These are phyloP conservation scores for Ethmia dodecea DNA, from an alignment of 2,888 invertebrate genomes.

Conservation along the genomic window DNA sequence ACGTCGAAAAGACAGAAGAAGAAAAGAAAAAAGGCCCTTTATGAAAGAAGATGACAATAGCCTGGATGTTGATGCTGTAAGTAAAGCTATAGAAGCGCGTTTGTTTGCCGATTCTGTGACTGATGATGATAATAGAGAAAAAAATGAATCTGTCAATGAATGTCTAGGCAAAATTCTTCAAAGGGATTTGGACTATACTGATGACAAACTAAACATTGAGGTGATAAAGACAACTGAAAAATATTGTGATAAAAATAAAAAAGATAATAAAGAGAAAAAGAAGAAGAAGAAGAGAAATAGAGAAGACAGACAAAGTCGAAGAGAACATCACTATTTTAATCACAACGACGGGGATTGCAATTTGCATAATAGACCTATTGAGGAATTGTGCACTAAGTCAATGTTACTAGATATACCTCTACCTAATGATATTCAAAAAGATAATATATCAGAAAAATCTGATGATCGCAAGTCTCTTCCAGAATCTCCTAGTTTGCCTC, in stretches of 20 bases:
- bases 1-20: slow-evolving; percentile 80
- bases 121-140: slow-evolving; percentile 60
- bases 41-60: slow-evolving; percentile 85
- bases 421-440: slow-evolving; percentile 45
- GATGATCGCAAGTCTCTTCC: slow-evolving; percentile 51
- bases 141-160: slow-evolving; percentile 41
- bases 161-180: slow-evolving; percentile 37
- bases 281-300: slow-evolving; percentile 91
- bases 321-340: slow-evolving; percentile 82
- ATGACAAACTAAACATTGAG: slow-evolving; percentile 35
- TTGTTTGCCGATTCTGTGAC: slow-evolving; percentile 82
- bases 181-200: slow-evolving; percentile 79
- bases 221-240: slow-evolving; percentile 20
- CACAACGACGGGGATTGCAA: too few species aligned
- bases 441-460: slow-evolving; percentile 34
- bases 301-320: slow-evolving; percentile 84
- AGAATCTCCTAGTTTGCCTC: slow-evolving; percentile 80
- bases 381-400: slow-evolving; percentile 49
- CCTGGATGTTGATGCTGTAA: slow-evolving; percentile 88
- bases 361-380: too few species aligned
- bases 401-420: slow-evolving; percentile 57
- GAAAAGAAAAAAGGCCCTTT: slow-evolving; percentile 78
- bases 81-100: slow-evolving; percentile 89
- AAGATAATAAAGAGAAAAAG: slow-evolving; percentile 85
- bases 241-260: slow-evolving; percentile 59